Evolutionary conservation across 2,888 invertebrate species (phyloP), one percentile per base, ranked within the genome.

Genomic region (Conistra vaccinii): DNA sequence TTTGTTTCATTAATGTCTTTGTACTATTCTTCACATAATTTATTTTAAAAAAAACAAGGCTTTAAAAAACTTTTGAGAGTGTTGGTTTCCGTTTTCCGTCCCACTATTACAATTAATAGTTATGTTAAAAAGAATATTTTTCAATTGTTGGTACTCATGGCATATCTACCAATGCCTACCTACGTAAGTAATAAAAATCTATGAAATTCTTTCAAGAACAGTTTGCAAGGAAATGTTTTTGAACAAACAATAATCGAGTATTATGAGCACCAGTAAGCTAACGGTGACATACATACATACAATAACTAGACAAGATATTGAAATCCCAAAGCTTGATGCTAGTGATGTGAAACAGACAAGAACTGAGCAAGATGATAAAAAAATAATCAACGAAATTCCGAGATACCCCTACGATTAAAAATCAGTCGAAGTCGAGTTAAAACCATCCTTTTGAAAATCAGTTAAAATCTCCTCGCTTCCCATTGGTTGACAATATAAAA

Each of bases 301-400:
- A 77, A 78, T 60, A 86, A 77, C 77, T 73, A 78, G 83, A 76
- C 79, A 87, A 80, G 80, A 85, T 90, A 90, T 91, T 90, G 88
- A 86, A 88, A 89, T 87, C 82, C 83, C 81, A 82, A 85, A 89
- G 79, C 77, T 78, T 77, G 73, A 42, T 51, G 45, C 42, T 85
- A 78, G 87, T 78, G 83, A 67, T 76, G 81, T 76, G 63, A 69
- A 48, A 14, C 17, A n/a, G n/a, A n/a, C 3, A 42, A 51, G 29
- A n/a, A n/a, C n/a, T 23, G 17, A 29, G 14, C 20, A 61, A 29
- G 14, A n/a, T n/a, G 57, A 32, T n/a, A 1, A 32, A 2, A 53
- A 55, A 55, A 32, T 17, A 62, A 20, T 2, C 62, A 39, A 39
- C 39, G 2, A 62, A 39, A 39, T 39, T n/a, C 35, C n/a, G n/a